Base-by-base conservation (phyloP, 2,113 vertebrate species). In the Junco hyemalis region DNA sequence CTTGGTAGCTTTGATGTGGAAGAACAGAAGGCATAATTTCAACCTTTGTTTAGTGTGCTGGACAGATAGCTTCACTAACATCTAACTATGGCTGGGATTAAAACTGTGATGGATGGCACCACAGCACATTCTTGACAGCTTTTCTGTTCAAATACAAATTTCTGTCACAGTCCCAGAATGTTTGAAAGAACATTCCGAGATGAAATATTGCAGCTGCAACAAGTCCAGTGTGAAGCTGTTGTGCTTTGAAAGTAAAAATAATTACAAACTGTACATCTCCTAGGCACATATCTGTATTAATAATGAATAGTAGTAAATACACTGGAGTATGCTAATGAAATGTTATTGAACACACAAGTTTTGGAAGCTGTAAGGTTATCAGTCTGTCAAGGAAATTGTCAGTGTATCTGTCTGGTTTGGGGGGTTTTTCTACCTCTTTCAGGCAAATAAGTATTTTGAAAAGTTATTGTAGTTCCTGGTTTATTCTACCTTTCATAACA, bases 91-190 rank as follows among this genome's bases (percentile, higher is more conserved):
- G 95, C 93, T 91, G 96, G 97, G 97, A 98, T 98, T 98, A 97
- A 97, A 98, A 97, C 97, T 86, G 91, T 98, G 98, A 98, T 98
- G 97, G 96, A 98, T 98, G 96, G 95, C 92, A 90, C 70, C 81
- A 95, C 48, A 92, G 86, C 61, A 88, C 83, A 54, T 96, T 97
- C 90, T 80, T 98, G 98, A 98, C 98, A 98, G 97, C 90, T 98
- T 98, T 98, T 98, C 97, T 97, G 96, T 98, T 98, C 97, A 98
- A 98, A 98, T 98, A 98, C 96, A 97, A 98, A 98, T 98, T 98
- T 98, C 97, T 98, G 97, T 98, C 97, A 98, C 77, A 97, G 92
- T 38, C 92, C 21, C 71, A 93, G 95, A 98, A 96, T 94, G 83
- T 98, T 88, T 96, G 96, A 98, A 97, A 95, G 93, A 96, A 95